Conservation (phyloP, 2,797 vertebrate genomes). For the Enteromius argenteus region DNA sequence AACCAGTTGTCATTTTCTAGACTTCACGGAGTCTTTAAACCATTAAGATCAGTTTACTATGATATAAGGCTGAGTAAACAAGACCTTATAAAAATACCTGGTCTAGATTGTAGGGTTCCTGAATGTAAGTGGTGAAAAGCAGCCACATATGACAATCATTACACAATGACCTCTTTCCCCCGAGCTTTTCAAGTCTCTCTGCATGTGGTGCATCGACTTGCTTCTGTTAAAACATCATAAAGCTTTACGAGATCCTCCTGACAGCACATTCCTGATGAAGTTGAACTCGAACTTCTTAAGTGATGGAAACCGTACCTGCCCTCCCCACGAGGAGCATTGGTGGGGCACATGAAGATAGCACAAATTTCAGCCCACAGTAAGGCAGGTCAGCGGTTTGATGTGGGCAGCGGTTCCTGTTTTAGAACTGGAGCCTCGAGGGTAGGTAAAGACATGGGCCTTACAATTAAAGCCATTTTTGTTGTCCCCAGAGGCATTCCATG, state of each 20-base stretch:
- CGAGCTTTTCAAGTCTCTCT: slow-evolving; percentile 68
- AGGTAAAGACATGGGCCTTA: slow-evolving; percentile 14
- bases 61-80: slow-evolving; percentile 14
- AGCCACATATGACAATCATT: slow-evolving; percentile 67
- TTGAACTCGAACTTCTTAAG: slow-evolving; percentile 73
- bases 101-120: slow-evolving; percentile 14
- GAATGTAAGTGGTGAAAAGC: slow-evolving; percentile 26
- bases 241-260: slow-evolving; percentile 71
- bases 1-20: slow-evolving; percentile 23
- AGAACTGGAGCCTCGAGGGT: not conserved
- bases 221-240: slow-evolving; percentile 60
- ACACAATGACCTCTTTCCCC: slow-evolving; percentile 63
- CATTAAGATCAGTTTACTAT: slow-evolving; percentile 18
- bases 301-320: slow-evolving; percentile 73
- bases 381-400: slow-evolving; percentile 67
- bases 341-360: slow-evolving; percentile 66
- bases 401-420: slow-evolving; percentile 65
- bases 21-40: slow-evolving; percentile 25
- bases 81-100: slow-evolving; percentile 20
- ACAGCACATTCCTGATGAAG: slow-evolving; percentile 71
- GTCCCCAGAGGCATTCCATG: not conserved
- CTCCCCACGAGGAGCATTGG: slow-evolving; percentile 66
- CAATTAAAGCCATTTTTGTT: slow-evolving; percentile 44
- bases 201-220: slow-evolving; percentile 70
- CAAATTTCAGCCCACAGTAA: slow-evolving; percentile 37